Evolutionary conservation across 1,140 invertebrate species (phyloP), one percentile per base, ranked within the genome.

Genomic region (Ephestia elutella): DNA sequence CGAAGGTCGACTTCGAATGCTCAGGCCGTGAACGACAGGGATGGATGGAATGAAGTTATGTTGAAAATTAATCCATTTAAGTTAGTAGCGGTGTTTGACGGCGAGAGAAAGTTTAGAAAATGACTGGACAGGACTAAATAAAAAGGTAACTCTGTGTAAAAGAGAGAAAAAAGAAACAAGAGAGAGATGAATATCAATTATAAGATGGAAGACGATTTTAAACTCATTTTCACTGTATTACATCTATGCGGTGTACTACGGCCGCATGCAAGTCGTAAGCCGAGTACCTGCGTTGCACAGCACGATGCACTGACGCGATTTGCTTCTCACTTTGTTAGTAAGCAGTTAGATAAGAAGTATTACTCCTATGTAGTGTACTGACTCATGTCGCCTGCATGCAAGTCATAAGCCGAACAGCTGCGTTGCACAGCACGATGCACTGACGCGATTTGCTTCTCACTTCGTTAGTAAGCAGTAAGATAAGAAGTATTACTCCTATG

Each of bases 371-470:
- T 11, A 38, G 13, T 9, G 11, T 38, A 38, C 13, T 11, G 32
- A 15, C 13, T 44, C 38, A 44, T 15, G 38, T 11, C 49, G 18
- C 9, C 18, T 19, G 54, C 51, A 59, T 57, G 58, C 59, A 71
- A 66, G 66, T 75, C 54, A 64, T 68, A 68, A 66, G 67, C 68
- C 64, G 62, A 69, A 58, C 73, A 68, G 66, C 68, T 73, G 71
- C 64, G 58, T 21, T 54, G 56, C 57, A 60, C 53, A 21, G 59
- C 8, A 38, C 56, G 59, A 49, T 60, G 65, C 56, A 5, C 56
- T 71, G 67, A 78, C 69, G 68, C 68, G 71, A 75, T 75, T 78
- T 70, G 67, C 32, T 44, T 5, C 54, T 66, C 73, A 75, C 73
- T 74, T 68, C 71, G 69, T 69, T 75, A 59, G 56, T 63, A 71